Evolutionary conservation across 2,888 invertebrate species (phyloP).

Genomic region (Rugalucina vietnamica): DNA sequence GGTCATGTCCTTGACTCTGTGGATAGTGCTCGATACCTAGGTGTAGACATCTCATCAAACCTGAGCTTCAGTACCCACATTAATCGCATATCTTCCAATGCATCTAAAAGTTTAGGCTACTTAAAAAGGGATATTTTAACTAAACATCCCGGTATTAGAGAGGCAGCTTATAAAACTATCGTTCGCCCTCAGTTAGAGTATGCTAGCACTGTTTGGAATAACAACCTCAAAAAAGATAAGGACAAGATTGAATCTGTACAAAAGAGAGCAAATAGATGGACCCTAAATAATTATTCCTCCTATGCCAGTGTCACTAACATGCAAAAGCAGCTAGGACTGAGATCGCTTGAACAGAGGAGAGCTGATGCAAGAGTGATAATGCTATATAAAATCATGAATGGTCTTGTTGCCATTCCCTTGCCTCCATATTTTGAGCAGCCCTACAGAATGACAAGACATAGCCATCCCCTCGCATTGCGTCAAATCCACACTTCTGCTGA

Average conservation of each 20-base stretch:
- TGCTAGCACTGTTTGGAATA: background rate
- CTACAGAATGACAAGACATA: too few relatives aligned
- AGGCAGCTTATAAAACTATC: background rate
- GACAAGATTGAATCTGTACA: background rate
- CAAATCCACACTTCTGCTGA: too few relatives aligned
- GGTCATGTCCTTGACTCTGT: slow-evolving; percentile 22
- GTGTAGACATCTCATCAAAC: slow-evolving; percentile 16
- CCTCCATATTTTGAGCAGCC: background rate
- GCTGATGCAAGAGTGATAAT: background rate
- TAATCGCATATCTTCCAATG: too few relatives aligned
- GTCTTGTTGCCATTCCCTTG: background rate
- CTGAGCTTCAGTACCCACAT: slow-evolving; percentile 13
- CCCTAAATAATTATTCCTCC: background rate
- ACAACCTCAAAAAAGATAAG: background rate
- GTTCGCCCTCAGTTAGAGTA: background rate
- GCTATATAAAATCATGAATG: background rate
- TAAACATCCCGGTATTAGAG: background rate
- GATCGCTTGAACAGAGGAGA: background rate
- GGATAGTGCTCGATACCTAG: slow-evolving; percentile 6
- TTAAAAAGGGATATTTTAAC: background rate
- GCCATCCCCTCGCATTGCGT: too few relatives aligned
- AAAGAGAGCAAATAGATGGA: background rate
- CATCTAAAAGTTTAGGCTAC: too few relatives aligned
- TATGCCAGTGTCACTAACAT: background rate
- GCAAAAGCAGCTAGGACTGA: background rate